phyloP scores from a whole-genome alignment of 2,797 vertebrate species.

The Oreochromis grahami region DNA sequence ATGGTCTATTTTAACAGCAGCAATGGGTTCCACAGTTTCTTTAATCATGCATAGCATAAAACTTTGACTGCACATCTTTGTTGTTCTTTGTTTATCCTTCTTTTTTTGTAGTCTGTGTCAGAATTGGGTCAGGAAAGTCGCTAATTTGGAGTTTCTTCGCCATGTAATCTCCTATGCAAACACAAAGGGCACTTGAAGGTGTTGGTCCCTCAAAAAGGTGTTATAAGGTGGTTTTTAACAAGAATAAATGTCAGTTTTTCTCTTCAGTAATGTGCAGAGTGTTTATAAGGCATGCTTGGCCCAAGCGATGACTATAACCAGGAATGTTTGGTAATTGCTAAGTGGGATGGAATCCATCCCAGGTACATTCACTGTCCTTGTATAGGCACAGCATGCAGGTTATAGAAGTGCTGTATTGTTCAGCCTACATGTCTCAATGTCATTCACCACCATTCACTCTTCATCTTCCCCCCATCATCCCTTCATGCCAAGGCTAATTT shows the following conservation, averaged over 20 bases:
- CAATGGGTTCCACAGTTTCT: background rate
- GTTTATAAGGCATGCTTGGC: conserved; percentile 1
- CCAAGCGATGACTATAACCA: conserved; percentile 13
- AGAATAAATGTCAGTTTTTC: background rate
- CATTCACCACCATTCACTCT: conserved; percentile 71
- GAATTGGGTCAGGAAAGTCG: background rate
- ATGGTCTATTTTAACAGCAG: conserved; percentile 24
- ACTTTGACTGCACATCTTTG: conserved; percentile 5
- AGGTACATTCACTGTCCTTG: conserved; percentile 55
- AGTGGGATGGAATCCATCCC: conserved; percentile 40
- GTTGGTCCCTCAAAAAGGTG: background rate
- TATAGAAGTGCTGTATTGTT: conserved; percentile 58
- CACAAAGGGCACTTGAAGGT: background rate
- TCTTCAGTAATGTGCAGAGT: conserved; percentile 18
- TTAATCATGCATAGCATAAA: conserved; percentile 35
- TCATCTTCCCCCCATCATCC: conserved; percentile 70
- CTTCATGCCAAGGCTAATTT: conserved; percentile 76
- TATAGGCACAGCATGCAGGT: conserved; percentile 49
- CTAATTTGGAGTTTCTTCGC: background rate
- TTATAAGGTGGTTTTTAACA: background rate
- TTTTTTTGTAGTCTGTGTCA: background rate
- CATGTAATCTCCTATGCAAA: background rate
- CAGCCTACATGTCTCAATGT: conserved; percentile 75
- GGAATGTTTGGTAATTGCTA: conserved; percentile 13
- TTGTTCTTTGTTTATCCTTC: background rate